These are phyloP conservation scores for Gallinago jamesoni DNA, from an alignment of 2,113 vertebrate genomes.

Conservation along the genomic window DNA sequence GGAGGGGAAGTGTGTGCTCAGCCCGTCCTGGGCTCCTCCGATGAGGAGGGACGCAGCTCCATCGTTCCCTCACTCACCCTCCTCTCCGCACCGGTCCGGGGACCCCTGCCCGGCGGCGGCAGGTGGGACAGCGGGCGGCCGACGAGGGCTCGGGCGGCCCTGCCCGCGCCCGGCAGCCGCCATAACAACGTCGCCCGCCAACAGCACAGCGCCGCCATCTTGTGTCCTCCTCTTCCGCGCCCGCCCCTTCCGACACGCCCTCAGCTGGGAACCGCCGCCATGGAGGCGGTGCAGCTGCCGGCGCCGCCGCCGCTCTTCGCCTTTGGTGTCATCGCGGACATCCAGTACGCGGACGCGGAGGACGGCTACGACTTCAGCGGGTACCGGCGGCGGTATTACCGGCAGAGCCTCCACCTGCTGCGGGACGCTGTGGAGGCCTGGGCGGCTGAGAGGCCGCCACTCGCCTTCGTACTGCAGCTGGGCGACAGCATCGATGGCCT, in stretches of 20 bases:
- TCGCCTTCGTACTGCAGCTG: slow-evolving; percentile 87
- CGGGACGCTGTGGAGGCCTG: slow-evolving; percentile 76
- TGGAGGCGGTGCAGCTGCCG: not conserved
- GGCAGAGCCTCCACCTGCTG: slow-evolving; percentile 81
- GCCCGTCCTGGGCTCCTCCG: not conserved
- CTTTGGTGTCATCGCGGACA: slow-evolving; percentile 89
- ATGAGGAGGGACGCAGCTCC: too few species aligned
- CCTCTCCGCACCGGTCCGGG: not conserved
- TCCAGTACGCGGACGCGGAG: slow-evolving; percentile 90
- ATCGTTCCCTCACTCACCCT: not conserved
- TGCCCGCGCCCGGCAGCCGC: not conserved
- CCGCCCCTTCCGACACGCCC: not conserved
- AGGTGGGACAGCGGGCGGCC: not conserved
- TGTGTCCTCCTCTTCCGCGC: fast-evolving
- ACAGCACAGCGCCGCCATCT: not conserved
- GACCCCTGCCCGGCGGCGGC: not conserved
- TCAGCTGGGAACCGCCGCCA: not conserved
- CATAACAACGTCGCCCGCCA: fast-evolving
- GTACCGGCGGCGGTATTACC: slow-evolving; percentile 80
- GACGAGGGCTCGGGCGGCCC: too few species aligned
- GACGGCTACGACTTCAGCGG: slow-evolving; percentile 81
- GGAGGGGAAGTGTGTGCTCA: not conserved
- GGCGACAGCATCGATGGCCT: slow-evolving; percentile 92
- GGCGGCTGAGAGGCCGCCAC: slow-evolving; percentile 61
- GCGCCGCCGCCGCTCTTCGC: slow-evolving; percentile 71